Evolutionary conservation across 1,140 invertebrate genomes (phyloP).

Genomic region (Spodoptera frugiperda): DNA sequence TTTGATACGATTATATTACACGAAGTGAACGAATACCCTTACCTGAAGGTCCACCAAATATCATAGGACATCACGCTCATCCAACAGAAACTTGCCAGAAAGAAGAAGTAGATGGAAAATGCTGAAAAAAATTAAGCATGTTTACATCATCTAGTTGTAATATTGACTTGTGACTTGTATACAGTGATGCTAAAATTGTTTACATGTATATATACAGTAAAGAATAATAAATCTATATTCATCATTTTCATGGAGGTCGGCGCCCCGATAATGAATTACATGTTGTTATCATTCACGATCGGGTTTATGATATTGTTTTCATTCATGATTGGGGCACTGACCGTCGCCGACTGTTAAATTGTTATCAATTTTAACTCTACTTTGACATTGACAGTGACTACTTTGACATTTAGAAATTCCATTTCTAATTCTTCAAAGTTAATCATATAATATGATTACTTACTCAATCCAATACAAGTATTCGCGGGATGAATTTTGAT

Average conservation of each 20-base stretch:
- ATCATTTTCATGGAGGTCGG: too few relatives aligned
- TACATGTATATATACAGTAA: neutral
- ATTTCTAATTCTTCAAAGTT: too few relatives aligned
- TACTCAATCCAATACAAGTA: conserved; percentile 44
- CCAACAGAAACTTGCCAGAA: conserved; percentile 92
- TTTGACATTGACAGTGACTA: too few relatives aligned
- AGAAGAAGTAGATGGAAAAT: conserved; percentile 89
- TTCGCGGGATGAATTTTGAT: neutral
- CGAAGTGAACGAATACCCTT: neutral
- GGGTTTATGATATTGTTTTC: too few relatives aligned
- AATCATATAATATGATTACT: too few relatives aligned
- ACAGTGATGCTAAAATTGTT: neutral
- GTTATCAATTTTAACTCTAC: too few relatives aligned
- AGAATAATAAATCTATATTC: neutral
- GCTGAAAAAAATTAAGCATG: conserved; percentile 56
- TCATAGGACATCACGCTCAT: conserved; percentile 86
- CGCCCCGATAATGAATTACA: too few relatives aligned
- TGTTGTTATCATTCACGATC: too few relatives aligned
- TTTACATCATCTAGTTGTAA: neutral
- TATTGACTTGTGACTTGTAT: neutral
- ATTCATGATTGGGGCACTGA: too few relatives aligned
- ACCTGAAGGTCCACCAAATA: conserved; percentile 23
- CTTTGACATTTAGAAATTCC: too few relatives aligned
- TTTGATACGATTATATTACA: too few relatives aligned
- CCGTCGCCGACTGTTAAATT: too few relatives aligned